Conservation (phyloP, 2,797 vertebrate genomes). For the Coranthus polyacanthus region DNA sequence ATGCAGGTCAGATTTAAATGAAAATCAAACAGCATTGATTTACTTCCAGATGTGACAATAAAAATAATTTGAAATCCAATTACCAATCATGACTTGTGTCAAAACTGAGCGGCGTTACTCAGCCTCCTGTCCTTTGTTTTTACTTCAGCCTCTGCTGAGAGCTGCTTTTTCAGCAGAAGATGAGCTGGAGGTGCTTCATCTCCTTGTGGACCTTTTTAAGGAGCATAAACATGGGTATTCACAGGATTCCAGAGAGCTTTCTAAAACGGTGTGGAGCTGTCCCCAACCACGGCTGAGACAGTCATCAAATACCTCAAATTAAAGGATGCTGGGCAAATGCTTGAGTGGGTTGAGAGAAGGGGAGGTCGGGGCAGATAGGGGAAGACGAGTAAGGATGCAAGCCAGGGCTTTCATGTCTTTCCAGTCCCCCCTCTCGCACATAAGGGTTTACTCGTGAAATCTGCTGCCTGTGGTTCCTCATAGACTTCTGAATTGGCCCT, state of each 20-base stretch:
- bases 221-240: constrained; percentile 33
- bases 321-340: constrained; percentile 45
- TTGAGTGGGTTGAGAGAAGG: constrained; percentile 6
- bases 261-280: neutral
- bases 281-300: constrained; percentile 17
- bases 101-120: constrained; percentile 17
- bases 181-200: constrained; percentile 21
- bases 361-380: constrained; percentile 9
- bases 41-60: constrained; percentile 43
- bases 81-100: constrained; percentile 50
- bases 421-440: constrained; percentile 58
- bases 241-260: constrained; percentile 12
- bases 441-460: constrained; percentile 62
- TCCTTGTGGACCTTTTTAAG: constrained; percentile 20
- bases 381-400: constrained; percentile 43
- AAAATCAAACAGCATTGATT: constrained; percentile 52
- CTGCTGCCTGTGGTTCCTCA: constrained; percentile 63
- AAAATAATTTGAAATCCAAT: constrained; percentile 52
- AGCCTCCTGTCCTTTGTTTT: constrained; percentile 11
- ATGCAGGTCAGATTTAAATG: constrained; percentile 50
- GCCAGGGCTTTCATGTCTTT: constrained; percentile 77
- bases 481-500: constrained; percentile 54
- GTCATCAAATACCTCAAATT: constrained; percentile 57
- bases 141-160: neutral
- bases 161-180: neutral